Evolutionary conservation across 2,797 vertebrate genomes (phyloP).

Genomic region (Manis javanica): DNA sequence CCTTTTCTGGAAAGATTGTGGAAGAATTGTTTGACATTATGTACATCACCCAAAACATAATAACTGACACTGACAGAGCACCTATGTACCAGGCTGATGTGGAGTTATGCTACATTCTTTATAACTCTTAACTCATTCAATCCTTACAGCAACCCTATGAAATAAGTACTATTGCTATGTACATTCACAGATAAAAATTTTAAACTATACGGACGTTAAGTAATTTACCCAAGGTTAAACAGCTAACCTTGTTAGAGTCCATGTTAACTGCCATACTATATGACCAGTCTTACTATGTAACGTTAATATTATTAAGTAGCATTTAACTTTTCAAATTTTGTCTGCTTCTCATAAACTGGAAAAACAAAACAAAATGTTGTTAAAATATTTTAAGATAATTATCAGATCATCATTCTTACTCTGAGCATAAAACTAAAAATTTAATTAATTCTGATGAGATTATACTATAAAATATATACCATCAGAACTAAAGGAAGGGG

Average conservation of each 20-base stretch:
- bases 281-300: neutral
- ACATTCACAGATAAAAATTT: neutral
- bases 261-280: neutral
- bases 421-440: slow-evolving; percentile 8
- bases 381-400: neutral
- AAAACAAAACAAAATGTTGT: neutral
- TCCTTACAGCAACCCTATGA: neutral
- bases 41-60: fast-evolving
- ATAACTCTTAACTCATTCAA: neutral
- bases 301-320: neutral
- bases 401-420: neutral
- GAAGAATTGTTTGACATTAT: neutral
- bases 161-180: neutral
- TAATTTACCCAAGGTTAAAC: neutral
- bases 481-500: neutral
- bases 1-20: neutral
- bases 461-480: neutral
- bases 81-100: neutral
- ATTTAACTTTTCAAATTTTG: neutral
- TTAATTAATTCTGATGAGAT: neutral
- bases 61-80: neutral
- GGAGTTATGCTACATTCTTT: neutral
- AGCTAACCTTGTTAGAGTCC: neutral
- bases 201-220: slow-evolving; percentile 18
- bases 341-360: neutral